phyloP scores from a whole-genome alignment of 37 sponge, comb jelly and placozoan genomes.

The Crambe crambe region DNA sequence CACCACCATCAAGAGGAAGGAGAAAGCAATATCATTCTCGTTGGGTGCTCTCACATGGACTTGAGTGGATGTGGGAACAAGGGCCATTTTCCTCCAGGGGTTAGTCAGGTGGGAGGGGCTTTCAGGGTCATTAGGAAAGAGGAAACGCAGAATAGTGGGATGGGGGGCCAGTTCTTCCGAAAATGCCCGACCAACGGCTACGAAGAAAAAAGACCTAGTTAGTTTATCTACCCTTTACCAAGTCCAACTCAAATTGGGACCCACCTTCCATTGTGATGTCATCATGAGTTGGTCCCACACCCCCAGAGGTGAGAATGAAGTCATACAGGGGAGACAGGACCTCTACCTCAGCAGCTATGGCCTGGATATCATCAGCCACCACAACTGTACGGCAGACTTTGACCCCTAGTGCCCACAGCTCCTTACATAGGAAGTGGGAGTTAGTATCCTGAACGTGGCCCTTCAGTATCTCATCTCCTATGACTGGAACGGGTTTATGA shows the following conservation, averaged over 20 bases:
- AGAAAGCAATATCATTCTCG: not conserved
- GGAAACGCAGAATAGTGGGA: slow-evolving; percentile 19
- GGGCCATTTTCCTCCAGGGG: slow-evolving; percentile 53
- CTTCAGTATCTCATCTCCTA: slow-evolving; percentile 91
- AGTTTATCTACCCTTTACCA: not conserved
- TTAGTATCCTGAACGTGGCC: slow-evolving; percentile 84
- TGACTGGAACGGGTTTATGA: too few species aligned
- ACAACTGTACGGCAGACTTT: slow-evolving; percentile 58
- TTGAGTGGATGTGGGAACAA: slow-evolving; percentile 64
- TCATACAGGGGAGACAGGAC: slow-evolving; percentile 34
- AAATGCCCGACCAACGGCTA: slow-evolving; percentile 75
- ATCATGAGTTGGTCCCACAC: slow-evolving; percentile 91
- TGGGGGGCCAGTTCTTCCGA: slow-evolving; percentile 46
- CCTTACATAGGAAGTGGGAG: slow-evolving; percentile 70
- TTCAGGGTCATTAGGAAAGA: slow-evolving; percentile 13
- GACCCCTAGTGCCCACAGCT: slow-evolving; percentile 76
- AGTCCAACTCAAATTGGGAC: not conserved
- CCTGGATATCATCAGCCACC: slow-evolving; percentile 60
- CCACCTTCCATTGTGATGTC: slow-evolving; percentile 90
- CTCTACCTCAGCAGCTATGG: slow-evolving; percentile 64
- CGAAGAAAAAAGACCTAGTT: not conserved
- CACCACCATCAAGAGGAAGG: slow-evolving; percentile 32
- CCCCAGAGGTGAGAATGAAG: slow-evolving; percentile 82
- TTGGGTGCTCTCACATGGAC: slow-evolving; percentile 6
- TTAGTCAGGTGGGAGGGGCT: not conserved